Conservation (phyloP, 1,140 invertebrate species). For the Probaryconus sp. region DNA sequence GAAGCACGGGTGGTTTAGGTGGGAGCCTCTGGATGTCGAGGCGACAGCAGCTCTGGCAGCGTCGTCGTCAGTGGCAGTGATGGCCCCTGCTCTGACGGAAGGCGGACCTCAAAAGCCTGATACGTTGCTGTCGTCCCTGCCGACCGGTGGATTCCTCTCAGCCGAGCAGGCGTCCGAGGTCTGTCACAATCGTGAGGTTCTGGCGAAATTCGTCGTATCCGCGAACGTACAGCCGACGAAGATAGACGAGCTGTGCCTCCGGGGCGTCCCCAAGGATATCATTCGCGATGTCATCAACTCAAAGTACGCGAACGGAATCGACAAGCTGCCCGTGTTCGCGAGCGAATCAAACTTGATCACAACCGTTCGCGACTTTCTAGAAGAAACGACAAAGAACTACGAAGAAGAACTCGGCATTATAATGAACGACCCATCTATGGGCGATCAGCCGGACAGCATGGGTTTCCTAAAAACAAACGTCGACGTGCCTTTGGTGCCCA, state of each 20-base stretch:
- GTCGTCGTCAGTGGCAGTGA: slow-evolving; percentile 81
- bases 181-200: slow-evolving; percentile 74
- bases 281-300: slow-evolving; percentile 78
- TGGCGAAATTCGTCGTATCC: slow-evolving; percentile 76
- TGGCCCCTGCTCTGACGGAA: slow-evolving; percentile 86
- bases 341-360: slow-evolving; percentile 69
- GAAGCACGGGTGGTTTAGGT: slow-evolving; percentile 68
- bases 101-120: slow-evolving; percentile 81
- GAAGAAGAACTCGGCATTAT: slow-evolving; percentile 64
- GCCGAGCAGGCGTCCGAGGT: slow-evolving; percentile 74
- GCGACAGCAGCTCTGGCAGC: slow-evolving; percentile 78
- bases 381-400: background rate
- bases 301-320: slow-evolving; percentile 73
- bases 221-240: slow-evolving; percentile 76
- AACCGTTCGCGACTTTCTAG: slow-evolving; percentile 54
- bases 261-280: slow-evolving; percentile 74
- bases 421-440: slow-evolving; percentile 82
- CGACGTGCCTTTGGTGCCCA: slow-evolving; percentile 68
- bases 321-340: slow-evolving; percentile 70
- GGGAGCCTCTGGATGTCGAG: slow-evolving; percentile 78
- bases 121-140: slow-evolving; percentile 76
- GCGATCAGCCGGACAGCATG: slow-evolving; percentile 83
- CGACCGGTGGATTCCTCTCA: slow-evolving; percentile 74
- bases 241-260: slow-evolving; percentile 76
- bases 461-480: slow-evolving; percentile 78